Percentiles rank a stretch among this genome's conserved stretches.
These are phyloP conservation scores for Dyspetes luteomarginatus DNA, from an alignment of 2,888 invertebrate genomes.

Conservation along the genomic window DNA sequence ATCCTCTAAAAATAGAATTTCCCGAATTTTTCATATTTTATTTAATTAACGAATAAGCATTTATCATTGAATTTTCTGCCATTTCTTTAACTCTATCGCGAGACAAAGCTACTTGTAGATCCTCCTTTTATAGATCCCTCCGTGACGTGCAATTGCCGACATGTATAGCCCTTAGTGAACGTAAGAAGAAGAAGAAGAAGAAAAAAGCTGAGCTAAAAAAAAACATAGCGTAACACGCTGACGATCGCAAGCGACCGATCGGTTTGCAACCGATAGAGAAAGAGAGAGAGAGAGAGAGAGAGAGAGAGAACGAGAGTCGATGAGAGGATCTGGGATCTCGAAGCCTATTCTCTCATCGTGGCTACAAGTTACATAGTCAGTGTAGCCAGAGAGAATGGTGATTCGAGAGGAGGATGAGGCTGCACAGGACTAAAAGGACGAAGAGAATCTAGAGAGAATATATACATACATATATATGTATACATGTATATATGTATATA, in stretches of 20 bases:
- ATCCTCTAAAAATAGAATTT: not conserved
- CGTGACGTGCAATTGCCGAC: constrained; percentile 27
- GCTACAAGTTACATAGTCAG: constrained; percentile 59
- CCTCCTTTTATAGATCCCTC: constrained; percentile 21
- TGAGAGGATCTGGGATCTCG: constrained; percentile 60
- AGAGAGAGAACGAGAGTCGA: constrained; percentile 50
- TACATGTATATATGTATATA: constrained; percentile 66
- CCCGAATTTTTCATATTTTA: not conserved
- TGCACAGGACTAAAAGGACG: constrained; percentile 60
- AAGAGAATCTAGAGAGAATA: constrained; percentile 51
- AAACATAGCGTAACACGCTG: constrained; percentile 58
- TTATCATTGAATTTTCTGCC: not conserved
- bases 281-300: not conserved
- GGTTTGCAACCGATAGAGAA: constrained; percentile 13
- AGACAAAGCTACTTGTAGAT: constrained; percentile 17
- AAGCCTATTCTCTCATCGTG: constrained; percentile 43
- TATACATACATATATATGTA: constrained; percentile 59
- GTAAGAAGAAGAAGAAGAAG: not conserved
- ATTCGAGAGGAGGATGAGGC: constrained; percentile 55
- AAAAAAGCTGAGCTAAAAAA: constrained; percentile 11
- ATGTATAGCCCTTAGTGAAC: constrained; percentile 41
- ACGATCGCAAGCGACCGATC: constrained; percentile 54
- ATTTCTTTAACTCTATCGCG: not conserved
- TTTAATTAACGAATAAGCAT: not conserved
- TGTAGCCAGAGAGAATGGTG: constrained; percentile 57